Evolutionary conservation across 2,797 vertebrate species (phyloP).

Genomic region (Catamblyrhynchus diadema): DNA sequence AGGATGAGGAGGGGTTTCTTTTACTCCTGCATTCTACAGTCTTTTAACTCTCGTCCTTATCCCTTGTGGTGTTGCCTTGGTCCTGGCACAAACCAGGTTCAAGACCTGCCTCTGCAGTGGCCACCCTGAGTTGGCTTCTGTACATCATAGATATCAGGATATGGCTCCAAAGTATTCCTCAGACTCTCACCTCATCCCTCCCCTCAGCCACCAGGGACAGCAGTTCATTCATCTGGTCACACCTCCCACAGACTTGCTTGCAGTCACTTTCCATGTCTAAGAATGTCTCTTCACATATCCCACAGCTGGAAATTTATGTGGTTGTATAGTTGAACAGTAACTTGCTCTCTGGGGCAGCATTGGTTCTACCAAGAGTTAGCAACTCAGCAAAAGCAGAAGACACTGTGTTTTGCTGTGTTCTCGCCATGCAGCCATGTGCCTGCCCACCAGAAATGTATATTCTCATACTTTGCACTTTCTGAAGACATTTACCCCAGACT

Average conservation of each 20-base stretch:
- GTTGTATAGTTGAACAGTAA: background rate
- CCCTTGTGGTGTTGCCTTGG: background rate
- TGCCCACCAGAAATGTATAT: background rate
- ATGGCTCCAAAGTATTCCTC: background rate
- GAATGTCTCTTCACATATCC: background rate
- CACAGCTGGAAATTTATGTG: background rate
- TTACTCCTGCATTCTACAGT: background rate
- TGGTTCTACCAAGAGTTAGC: background rate
- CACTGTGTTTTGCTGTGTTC: background rate
- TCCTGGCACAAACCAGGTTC: background rate
- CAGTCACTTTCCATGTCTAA: background rate
- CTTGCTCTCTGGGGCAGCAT: background rate
- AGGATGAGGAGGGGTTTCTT: rapidly evolving
- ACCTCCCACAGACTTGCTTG: background rate
- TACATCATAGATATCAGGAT: rapidly evolving
- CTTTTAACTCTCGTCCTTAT: rapidly evolving
- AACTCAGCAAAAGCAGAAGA: background rate
- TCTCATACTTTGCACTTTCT: background rate
- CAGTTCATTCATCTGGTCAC: background rate
- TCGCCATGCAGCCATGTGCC: rapidly evolving
- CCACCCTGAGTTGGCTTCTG: background rate
- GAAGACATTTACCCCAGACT: background rate
- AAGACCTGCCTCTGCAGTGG: background rate
- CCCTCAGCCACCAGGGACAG: background rate
- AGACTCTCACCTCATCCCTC: background rate